A percentile compares a stretch with the other conserved stretches of the same genome.
Evolutionary conservation across 2,888 invertebrate genomes (phyloP).

Genomic region (Emmelina monodactyla): DNA sequence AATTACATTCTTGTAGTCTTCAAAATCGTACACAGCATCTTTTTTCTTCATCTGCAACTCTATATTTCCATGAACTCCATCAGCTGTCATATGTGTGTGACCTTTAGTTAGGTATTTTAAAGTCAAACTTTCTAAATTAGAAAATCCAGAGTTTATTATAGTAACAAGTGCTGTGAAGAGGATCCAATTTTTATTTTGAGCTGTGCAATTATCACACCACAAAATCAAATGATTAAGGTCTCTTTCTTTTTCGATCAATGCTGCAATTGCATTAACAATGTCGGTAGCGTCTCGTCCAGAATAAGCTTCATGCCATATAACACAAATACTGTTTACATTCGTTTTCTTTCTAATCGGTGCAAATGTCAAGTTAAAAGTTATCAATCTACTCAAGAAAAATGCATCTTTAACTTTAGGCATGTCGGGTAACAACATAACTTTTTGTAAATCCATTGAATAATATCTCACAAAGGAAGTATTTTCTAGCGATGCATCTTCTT

Average conservation of each 20-base stretch:
- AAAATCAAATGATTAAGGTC: conserved; percentile 2
- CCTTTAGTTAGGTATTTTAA: conserved; percentile 11
- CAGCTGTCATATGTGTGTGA: conserved; percentile 12
- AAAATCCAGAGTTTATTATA: conserved; percentile 6
- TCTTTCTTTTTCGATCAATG: conserved; percentile 3
- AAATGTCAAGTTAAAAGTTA: background rate
- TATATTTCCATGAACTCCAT: conserved; percentile 10
- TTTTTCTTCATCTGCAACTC: conserved; percentile 4
- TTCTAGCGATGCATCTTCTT: background rate
- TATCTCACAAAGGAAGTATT: background rate
- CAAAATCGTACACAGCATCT: conserved; percentile 6
- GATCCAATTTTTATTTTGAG: conserved; percentile 3
- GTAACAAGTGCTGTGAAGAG: conserved; percentile 3
- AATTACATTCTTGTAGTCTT: conserved; percentile 6
- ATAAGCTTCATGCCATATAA: conserved; percentile 5
- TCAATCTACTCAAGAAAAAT: conserved; percentile 1
- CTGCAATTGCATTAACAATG: conserved; percentile 3
- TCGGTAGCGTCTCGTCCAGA: conserved; percentile 5
- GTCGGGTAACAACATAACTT: conserved; percentile 2
- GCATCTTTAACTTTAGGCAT: conserved; percentile 1
- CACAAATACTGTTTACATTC: conserved; percentile 5
- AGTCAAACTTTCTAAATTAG: conserved; percentile 9
- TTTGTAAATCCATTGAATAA: conserved; percentile 4
- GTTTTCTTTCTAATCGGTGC: background rate
- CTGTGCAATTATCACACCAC: conserved; percentile 2